Percentiles rank a stretch among this genome's conserved stretches.
phyloP scores from a whole-genome alignment of 1,140 invertebrate genomes.

The Tribolium madens region DNA sequence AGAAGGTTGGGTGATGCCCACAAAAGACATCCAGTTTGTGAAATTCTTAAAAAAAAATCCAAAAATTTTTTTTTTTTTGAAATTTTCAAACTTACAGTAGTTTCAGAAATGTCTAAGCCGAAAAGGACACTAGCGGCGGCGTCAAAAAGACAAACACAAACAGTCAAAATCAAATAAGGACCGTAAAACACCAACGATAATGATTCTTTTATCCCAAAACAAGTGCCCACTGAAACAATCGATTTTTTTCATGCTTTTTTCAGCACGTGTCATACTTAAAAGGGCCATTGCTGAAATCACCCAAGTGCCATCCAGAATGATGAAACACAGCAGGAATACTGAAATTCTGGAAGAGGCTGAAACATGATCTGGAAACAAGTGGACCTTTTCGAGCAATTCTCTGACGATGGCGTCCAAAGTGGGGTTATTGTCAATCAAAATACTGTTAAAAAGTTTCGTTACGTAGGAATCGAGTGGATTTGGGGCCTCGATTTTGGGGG shows the following conservation, averaged over 20 bases:
- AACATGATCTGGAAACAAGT: slow-evolving; percentile 41
- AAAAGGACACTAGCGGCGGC: slow-evolving; percentile 50
- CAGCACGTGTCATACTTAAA: no score
- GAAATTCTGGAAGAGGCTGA: slow-evolving; percentile 18
- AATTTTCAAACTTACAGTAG: no score
- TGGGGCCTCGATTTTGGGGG: not conserved
- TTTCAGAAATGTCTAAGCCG: slow-evolving; percentile 51
- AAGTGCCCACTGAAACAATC: slow-evolving; percentile 50
- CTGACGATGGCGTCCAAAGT: slow-evolving; percentile 24
- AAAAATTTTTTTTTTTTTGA: no score
- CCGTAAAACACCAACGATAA: slow-evolving; percentile 50
- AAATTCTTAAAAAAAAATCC: slow-evolving; percentile 50
- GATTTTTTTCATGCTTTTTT: not conserved
- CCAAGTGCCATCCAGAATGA: slow-evolving; percentile 49
- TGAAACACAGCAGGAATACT: slow-evolving; percentile 46
- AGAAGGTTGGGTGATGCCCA: slow-evolving; percentile 47
- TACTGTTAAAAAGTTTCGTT: not conserved
- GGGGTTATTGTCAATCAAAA: slow-evolving; percentile 10
- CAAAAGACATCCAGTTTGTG: slow-evolving; percentile 52
- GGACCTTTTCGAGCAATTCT: slow-evolving; percentile 40
- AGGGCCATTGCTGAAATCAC: slow-evolving; percentile 44
- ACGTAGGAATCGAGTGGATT: not conserved
- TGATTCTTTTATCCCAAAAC: slow-evolving; percentile 48
- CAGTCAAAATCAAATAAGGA: slow-evolving; percentile 49
- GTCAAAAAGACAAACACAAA: slow-evolving; percentile 49